Base-by-base conservation (phyloP, 2,113 vertebrate species). In the Phrynosoma blainvillii region DNA sequence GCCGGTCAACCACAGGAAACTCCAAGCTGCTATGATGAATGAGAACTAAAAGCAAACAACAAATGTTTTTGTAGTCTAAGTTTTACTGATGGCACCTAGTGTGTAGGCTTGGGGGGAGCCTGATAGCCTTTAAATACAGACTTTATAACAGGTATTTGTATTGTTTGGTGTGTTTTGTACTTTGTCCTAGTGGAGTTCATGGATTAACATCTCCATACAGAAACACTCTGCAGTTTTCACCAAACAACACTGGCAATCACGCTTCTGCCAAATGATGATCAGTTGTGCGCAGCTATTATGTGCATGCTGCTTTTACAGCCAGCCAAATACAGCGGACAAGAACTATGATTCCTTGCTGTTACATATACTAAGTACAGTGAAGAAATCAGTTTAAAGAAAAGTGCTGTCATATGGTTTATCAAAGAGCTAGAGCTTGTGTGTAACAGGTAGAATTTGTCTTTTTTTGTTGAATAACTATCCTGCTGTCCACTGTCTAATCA, bases 301-400 rank as follows among this genome's bases (percentile, higher is more conserved):
- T 71, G 56, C 80, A 42, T 32, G 32, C 36, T 14, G 52, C 93
- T 95, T 92, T 91, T 90, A 80, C 82, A 16, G 25, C 84, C 90
- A 90, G 90, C 62, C 90, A 90, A 94, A 88, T 84, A 87, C 82
- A 91, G 89, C 2, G 82, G 90, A 80, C 81, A 93, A 92, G 80
- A 91, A 93, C 85, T 82, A 94, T 94, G 81, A 79, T 5, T 0
- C 85, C 88, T 85, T 62, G 62, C 92, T 90, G 88, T 92, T 94
- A 78, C 4, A 0, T 75, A 91, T 90, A 90, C 89, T 89, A 87
- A 85, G 32, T 25, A 79, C 80, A 90, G 89, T 86, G 93, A 95
- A 93, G 90, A 91, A 85, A 89, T 62, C 87, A 91, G 77, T 90
- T 90, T 90, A 81, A 94, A 92, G 86, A 91, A 82, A 81, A 3